Evolutionary conservation across 1,140 invertebrate species (phyloP).

Genomic region (Drosophila novamexicana): DNA sequence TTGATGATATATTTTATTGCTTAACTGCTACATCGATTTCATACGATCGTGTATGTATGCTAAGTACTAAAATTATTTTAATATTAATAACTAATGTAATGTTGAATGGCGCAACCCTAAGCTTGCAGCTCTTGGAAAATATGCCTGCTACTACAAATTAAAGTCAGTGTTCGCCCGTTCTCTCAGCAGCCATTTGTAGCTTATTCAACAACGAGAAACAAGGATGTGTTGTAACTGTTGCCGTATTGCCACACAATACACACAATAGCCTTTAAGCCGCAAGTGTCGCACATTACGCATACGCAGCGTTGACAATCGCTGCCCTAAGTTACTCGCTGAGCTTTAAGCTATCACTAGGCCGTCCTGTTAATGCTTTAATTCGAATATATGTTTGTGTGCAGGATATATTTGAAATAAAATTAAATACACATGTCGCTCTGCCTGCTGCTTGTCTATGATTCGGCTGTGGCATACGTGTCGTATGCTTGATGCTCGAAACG

Average conservation of each 20-base stretch:
- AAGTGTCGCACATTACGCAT: constrained; percentile 29
- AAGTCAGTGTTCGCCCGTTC: background rate
- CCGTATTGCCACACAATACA: background rate
- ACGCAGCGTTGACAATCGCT: constrained; percentile 18
- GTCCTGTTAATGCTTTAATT: constrained; percentile 54
- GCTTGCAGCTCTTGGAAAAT: background rate
- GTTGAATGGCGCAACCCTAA: background rate
- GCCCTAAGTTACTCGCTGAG: constrained; percentile 1
- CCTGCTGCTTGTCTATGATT: constrained; percentile 37
- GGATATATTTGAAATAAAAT: constrained; percentile 46
- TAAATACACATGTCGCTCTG: constrained; percentile 45
- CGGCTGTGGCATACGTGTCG: constrained; percentile 42
- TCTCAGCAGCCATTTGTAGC: background rate
- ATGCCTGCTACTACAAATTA: background rate
- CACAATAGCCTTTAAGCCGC: constrained; percentile 30
- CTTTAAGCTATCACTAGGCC: constrained; percentile 24
- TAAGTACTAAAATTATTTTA: too few relatives aligned
- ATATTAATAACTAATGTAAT: too few relatives aligned
- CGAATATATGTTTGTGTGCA: constrained; percentile 4
- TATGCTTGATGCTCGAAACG: constrained; percentile 43
- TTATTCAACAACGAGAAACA: background rate
- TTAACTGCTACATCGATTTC: too few relatives aligned
- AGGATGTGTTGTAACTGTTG: constrained; percentile 8
- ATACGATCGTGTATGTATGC: too few relatives aligned
- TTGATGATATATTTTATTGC: too few relatives aligned